Evolutionary conservation across 2,888 invertebrate genomes (phyloP), one percentile per base, ranked within the genome.

Genomic region (Hyalella azteca): DNA sequence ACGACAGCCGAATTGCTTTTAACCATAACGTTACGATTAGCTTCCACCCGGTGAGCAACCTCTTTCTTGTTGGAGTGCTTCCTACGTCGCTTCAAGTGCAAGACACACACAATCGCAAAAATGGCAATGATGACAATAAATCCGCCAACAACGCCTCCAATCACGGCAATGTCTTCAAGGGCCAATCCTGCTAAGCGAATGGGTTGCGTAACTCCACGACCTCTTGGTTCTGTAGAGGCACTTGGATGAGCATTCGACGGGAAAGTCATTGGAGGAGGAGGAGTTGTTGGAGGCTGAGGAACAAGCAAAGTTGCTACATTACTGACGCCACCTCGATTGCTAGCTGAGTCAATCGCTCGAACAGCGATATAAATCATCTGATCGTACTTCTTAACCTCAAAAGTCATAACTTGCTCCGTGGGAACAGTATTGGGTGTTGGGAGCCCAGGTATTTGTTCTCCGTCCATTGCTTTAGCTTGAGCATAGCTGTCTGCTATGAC

Each of bases 251-350:
- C 59, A 11, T 78, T 80, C 48, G 54, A 73, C 32, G 80, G 75
- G 73, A 76, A 81, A 26, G 80, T 83, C 45, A 80, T 41, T 36
- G 79, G 59, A 19, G 81, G 81, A 32, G 76, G 40, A 75, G 45
- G 29, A 29, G 83, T 83, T 2, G 83, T 83, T 19, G 89, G 89
- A 36, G 89, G 89, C 1, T 90, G 90, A 2, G 90, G 89, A 1
- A 91, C 89, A 81, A 89, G 87, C 13, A 90, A 88, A 29, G 90
- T 86, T 1, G 90, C 90, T 87, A 90, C 90, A 86, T 91, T 91
- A 2, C 91, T 91, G 48, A 86, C 81, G 11, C 83, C 85, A 13
- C 86, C 86, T 0, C 89, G 89, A 5, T 90, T 89, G 0, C 87
- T 87, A 40, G 88, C 85, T 81, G 88, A 89, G 3, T 89, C 88